Evolutionary conservation across 2,113 vertebrate genomes (phyloP).

Genomic region (Engystomops pustulosus): DNA sequence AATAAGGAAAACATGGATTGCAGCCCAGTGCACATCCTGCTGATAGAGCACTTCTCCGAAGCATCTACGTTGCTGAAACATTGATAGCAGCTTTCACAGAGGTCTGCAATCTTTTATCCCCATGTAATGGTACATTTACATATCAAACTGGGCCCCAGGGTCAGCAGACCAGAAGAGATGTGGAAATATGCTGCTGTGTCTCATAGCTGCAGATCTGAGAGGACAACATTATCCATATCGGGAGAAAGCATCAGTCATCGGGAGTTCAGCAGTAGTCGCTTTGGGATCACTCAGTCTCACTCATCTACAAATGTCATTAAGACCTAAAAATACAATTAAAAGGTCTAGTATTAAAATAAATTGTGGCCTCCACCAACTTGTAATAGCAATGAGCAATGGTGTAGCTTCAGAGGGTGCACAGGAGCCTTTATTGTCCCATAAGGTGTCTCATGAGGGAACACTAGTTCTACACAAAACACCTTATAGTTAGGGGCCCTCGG

Average conservation of each 20-base stretch:
- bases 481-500: no score
- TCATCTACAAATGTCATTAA: background rate
- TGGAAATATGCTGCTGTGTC: constrained; percentile 67
- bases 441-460: no score
- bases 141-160: constrained; percentile 69
- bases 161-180: constrained; percentile 72
- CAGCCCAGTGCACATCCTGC: constrained; percentile 73
- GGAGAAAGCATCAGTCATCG: background rate
- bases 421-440: no score
- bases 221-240: background rate
- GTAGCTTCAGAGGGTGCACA: no score
- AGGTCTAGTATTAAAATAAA: no score
- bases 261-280: background rate
- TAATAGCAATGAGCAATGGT: no score
- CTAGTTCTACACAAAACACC: no score
- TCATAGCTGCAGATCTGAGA: constrained; percentile 8
- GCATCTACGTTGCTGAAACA: constrained; percentile 65
- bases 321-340: no score
- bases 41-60: constrained; percentile 75
- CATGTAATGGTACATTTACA: constrained; percentile 67
- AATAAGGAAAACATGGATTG: constrained; percentile 72
- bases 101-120: constrained; percentile 78
- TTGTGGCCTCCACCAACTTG: no score
- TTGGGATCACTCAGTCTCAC: background rate
- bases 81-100: constrained; percentile 68